These are phyloP conservation scores for Muschampia plurimacula DNA, from an alignment of 2,888 invertebrate species.

Conservation along the genomic window DNA sequence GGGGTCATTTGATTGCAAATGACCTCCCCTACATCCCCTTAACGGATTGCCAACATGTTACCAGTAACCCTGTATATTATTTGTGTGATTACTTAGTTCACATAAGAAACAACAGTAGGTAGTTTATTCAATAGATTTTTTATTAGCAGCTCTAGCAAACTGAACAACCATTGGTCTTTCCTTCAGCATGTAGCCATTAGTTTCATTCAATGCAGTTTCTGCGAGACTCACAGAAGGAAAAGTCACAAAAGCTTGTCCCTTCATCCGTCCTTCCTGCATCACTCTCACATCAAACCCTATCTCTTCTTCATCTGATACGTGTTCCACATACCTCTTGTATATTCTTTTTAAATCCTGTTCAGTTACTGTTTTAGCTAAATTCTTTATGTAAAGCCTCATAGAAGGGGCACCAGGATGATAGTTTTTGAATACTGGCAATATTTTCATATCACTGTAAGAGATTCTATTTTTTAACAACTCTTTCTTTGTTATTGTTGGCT, in stretches of 20 bases:
- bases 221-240: slow-evolving; percentile 90
- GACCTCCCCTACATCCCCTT: too few species aligned
- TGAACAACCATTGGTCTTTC: slow-evolving; percentile 97
- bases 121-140: slow-evolving; percentile 65
- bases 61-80: too few species aligned
- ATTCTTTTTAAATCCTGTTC: slow-evolving; percentile 91
- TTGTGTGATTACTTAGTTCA: too few species aligned
- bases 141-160: slow-evolving; percentile 87
- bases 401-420: slow-evolving; percentile 93
- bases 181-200: slow-evolving; percentile 94
- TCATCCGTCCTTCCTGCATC: slow-evolving; percentile 98
- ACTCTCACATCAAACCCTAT: slow-evolving; percentile 89
- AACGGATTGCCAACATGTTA: too few species aligned
- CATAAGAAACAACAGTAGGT: not conserved
- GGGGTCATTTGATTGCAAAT: too few species aligned
- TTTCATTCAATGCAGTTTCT: slow-evolving; percentile 91
- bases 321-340: slow-evolving; percentile 88
- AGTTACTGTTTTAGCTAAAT: slow-evolving; percentile 93
- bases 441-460: slow-evolving; percentile 88
- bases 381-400: slow-evolving; percentile 96
- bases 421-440: slow-evolving; percentile 93
- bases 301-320: slow-evolving; percentile 68
- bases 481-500: slow-evolving; percentile 85
- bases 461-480: slow-evolving; percentile 89
- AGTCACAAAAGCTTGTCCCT: slow-evolving; percentile 97